Evolutionary conservation across 2,797 vertebrate genomes (phyloP).

Genomic region (Sciurus carolinensis): DNA sequence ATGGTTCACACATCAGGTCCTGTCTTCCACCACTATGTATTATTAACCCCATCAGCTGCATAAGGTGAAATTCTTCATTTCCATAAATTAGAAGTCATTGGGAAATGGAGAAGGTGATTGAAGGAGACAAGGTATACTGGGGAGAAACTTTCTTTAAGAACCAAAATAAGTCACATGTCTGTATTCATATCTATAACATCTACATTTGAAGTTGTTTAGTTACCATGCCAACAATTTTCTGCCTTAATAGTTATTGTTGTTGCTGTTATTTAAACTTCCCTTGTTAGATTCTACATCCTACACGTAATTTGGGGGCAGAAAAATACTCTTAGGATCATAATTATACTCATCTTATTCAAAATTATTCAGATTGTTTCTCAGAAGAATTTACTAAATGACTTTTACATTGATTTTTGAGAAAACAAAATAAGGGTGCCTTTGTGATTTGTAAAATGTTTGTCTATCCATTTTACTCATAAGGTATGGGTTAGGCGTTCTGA

Average conservation of each 20-base stretch:
- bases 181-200: background rate
- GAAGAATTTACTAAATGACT: background rate
- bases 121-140: slow-evolving; percentile 6
- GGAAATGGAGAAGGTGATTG: slow-evolving; percentile 12
- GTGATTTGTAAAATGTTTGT: slow-evolving; percentile 41
- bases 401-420: background rate
- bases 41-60: slow-evolving; percentile 21
- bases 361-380: slow-evolving; percentile 48
- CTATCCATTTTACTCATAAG: slow-evolving; percentile 47
- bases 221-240: slow-evolving; percentile 30
- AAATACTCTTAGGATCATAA: slow-evolving; percentile 36
- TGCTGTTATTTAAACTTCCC: slow-evolving; percentile 46
- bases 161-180: slow-evolving; percentile 32
- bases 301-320: slow-evolving; percentile 21
- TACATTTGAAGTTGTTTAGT: slow-evolving; percentile 25
- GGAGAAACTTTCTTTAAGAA: slow-evolving; percentile 49
- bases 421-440: slow-evolving; percentile 49
- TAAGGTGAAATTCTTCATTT: slow-evolving; percentile 41
- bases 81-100: background rate
- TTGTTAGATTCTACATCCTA: background rate
- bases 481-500: slow-evolving; percentile 64
- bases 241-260: background rate
- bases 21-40: background rate
- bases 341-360: slow-evolving; percentile 38
- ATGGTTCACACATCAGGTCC: background rate